Evolutionary conservation across 1,140 invertebrate species (phyloP), one percentile per base, ranked within the genome.

Genomic region (Ectropis grisescens): DNA sequence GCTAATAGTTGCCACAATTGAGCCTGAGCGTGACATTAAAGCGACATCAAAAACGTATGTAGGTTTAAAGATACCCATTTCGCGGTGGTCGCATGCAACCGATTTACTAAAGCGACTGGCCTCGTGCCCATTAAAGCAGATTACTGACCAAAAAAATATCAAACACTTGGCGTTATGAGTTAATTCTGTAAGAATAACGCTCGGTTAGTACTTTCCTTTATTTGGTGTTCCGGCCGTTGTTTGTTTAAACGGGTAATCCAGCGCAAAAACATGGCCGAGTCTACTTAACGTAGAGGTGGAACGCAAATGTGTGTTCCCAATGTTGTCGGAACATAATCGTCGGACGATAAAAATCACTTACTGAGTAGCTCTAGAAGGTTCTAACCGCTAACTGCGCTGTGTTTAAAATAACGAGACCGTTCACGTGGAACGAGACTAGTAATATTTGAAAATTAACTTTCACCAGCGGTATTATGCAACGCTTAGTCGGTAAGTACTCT

Each of bases 101-200:
- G 71, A 74, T 74, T 70, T 69, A 68, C 68, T 48, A 64, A 68
- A 72, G 55, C 62, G 56, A 74, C 75, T 78, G 72, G 72, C 68
- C 68, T 42, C 42, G 55, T 69, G 75, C 72, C 75, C 75, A 69
- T 74, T 74, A 75, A 65, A 71, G 57, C 64, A 74, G 72, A 80
- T 80, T 80, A 75, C 61, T 59, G 54, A 52, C 37, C 49, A 59
- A 75, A 79, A 78, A 72, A 72, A 70, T 59, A 72, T 69, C 62
- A 33, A 67, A 52, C 69, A 69, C 64, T 74, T 70, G 62, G 62
- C 61, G 67, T 76, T 80, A 75, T 74, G 71, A 78, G 72, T 80
- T 80, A 80, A 80, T 80, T 76, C 78, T 67, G 70, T 72, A 78
- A 78, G 67, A 76, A 68, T 76, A 75, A 80, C 68, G 66, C 58